Conservation (phyloP, 2,888 invertebrate genomes). For the Norana najaformis region DNA sequence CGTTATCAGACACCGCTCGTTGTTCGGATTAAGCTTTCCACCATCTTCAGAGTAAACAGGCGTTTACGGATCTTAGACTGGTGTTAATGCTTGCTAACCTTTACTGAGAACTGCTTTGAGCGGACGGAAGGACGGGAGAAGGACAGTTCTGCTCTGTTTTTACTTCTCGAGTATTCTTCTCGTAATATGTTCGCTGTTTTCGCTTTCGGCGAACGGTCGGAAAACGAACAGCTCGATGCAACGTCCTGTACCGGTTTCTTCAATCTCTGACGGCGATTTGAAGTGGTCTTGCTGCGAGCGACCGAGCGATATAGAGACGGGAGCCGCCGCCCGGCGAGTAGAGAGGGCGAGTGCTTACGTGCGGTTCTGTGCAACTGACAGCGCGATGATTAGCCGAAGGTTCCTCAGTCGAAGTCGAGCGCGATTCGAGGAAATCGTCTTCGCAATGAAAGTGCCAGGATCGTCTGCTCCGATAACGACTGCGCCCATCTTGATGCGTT, state of each 20-base stretch:
- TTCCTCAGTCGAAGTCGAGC: neutral
- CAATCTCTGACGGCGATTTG: conserved; percentile 13
- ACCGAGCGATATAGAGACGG: neutral
- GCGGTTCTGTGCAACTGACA: neutral
- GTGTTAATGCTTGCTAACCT: neutral
- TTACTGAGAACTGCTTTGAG: neutral
- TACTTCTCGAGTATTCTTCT: too few relatives aligned
- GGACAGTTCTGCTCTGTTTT: neutral
- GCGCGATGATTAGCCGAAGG: neutral
- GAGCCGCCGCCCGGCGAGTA: neutral
- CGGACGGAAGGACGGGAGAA: neutral
- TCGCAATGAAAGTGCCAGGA: neutral
- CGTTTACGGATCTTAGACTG: neutral
- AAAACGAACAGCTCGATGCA: neutral
- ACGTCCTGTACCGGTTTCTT: neutral
- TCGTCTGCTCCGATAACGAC: neutral
- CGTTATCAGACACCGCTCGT: neutral
- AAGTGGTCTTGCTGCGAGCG: neutral
- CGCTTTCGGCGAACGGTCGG: neutral
- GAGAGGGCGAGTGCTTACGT: neutral
- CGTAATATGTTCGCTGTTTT: neutral
- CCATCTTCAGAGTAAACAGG: neutral
- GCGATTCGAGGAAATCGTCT: neutral
- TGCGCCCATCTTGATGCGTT: too few relatives aligned
- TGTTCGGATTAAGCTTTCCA: neutral